A percentile compares a stretch with the other conserved stretches of the same genome.
Evolutionary conservation across 2,797 vertebrate species (phyloP).

Genomic region (Macropodus opercularis): DNA sequence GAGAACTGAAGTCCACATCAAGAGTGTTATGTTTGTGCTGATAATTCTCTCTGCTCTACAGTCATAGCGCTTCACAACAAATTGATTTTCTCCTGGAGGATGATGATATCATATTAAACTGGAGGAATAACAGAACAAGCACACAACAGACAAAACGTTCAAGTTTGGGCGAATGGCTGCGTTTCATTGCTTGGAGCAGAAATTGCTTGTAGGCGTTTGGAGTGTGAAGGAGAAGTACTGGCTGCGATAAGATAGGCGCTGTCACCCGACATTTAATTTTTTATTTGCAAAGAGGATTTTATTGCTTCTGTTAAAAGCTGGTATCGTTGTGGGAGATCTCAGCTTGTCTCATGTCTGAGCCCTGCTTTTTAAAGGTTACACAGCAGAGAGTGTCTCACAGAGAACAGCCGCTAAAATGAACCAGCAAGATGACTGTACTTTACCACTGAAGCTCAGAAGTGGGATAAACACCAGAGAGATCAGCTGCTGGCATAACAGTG

Average conservation of each 20-base stretch:
- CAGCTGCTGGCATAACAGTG: constrained; percentile 3
- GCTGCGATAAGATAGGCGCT: constrained; percentile 27
- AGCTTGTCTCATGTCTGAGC: constrained; percentile 11
- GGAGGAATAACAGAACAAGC: constrained; percentile 14
- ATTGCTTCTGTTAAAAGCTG: constrained; percentile 29
- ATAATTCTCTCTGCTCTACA: background rate
- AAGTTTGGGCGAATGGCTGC: constrained; percentile 1
- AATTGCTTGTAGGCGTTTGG: constrained; percentile 29
- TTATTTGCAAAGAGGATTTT: constrained; percentile 23
- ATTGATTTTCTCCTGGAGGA: constrained; percentile 3
- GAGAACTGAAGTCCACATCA: background rate
- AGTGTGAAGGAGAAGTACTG: constrained; percentile 34
- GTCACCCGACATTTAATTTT: constrained; percentile 13
- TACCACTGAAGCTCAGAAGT: background rate
- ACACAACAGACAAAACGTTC: constrained; percentile 22
- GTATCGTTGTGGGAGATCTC: constrained; percentile 25
- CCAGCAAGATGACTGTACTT: background rate
- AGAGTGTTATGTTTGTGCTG: background rate
- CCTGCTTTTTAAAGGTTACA: constrained; percentile 44
- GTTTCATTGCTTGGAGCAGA: constrained; percentile 29
- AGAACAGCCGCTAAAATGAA: constrained; percentile 24
- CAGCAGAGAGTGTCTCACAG: background rate
- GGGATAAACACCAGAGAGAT: constrained; percentile 6
- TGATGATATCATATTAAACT: constrained; percentile 3
- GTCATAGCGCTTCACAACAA: background rate